phyloP scores from a whole-genome alignment of 1,140 invertebrate genomes.

The Zaprionus tsacasi region DNA sequence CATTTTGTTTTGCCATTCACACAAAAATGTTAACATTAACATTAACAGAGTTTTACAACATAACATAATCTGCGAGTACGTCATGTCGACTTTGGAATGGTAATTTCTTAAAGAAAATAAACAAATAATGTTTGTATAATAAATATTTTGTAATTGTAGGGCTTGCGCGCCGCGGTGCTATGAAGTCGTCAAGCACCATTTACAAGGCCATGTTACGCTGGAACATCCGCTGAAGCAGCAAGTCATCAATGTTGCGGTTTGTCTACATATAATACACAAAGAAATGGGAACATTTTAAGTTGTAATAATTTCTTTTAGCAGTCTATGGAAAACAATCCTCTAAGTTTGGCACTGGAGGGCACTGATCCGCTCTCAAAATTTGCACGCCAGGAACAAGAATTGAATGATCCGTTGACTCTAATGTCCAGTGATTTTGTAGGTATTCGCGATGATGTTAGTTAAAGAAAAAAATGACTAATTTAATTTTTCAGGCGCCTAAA shows the following conservation, averaged over 20 bases:
- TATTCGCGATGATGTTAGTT: background rate
- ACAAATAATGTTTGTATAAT: constrained; percentile 47
- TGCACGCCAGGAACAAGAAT: constrained; percentile 86
- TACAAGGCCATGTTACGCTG: constrained; percentile 40
- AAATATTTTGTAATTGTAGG: constrained; percentile 39
- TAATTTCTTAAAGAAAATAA: constrained; percentile 47
- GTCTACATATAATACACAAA: constrained; percentile 1
- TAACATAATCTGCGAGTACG: constrained; percentile 33
- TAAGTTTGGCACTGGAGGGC: constrained; percentile 87
- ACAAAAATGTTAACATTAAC: constrained; percentile 3
- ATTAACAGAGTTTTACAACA: constrained; percentile 17
- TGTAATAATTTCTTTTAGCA: constrained; percentile 16
- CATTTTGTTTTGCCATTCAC: constrained; percentile 62
- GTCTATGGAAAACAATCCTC: constrained; percentile 84
- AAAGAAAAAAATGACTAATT: background rate
- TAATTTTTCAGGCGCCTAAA: constrained; percentile 46
- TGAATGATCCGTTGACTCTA: constrained; percentile 87
- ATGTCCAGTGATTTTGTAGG: constrained; percentile 87
- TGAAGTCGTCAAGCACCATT: constrained; percentile 55
- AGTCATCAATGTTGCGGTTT: constrained; percentile 31
- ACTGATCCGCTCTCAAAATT: constrained; percentile 91
- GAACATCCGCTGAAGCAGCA: constrained; percentile 73
- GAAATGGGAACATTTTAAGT: constrained; percentile 2
- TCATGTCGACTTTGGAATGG: constrained; percentile 71
- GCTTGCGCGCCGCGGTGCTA: constrained; percentile 68